Conservation (phyloP, 2,797 vertebrate genomes). For the Sparidentex hasta region DNA sequence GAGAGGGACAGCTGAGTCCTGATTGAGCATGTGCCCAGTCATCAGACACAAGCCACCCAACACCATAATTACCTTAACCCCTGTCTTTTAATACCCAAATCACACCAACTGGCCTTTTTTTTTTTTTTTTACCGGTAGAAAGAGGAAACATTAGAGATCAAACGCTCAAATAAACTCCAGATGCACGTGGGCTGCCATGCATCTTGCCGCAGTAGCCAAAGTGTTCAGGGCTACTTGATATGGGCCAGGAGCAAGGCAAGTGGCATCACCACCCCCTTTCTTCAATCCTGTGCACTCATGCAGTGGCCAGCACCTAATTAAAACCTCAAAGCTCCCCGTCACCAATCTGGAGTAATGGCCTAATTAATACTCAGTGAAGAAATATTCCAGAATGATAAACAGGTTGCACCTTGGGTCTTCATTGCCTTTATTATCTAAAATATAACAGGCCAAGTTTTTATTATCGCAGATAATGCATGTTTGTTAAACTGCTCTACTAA, state of each 20-base stretch:
- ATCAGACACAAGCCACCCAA: constrained; percentile 80
- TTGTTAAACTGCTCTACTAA: constrained; percentile 57
- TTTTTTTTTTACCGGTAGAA: constrained; percentile 59
- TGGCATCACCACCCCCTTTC: constrained; percentile 80
- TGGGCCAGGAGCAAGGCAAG: constrained; percentile 80
- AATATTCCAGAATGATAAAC: constrained; percentile 86
- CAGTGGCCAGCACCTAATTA: constrained; percentile 89
- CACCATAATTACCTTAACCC: constrained; percentile 86
- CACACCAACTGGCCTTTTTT: constrained; percentile 76
- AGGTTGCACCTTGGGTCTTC: constrained; percentile 82
- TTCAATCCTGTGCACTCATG: constrained; percentile 87
- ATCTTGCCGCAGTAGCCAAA: constrained; percentile 76
- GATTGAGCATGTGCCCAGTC: constrained; percentile 82
- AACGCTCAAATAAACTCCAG: constrained; percentile 80
- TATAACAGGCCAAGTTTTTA: constrained; percentile 69
- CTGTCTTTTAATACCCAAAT: constrained; percentile 80
- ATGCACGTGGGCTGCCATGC: constrained; percentile 78
- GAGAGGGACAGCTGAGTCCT: constrained; percentile 80
- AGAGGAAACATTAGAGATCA: constrained; percentile 76
- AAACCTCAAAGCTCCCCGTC: constrained; percentile 89
- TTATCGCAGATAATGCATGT: constrained; percentile 60
- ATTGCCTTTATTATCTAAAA: constrained; percentile 79
- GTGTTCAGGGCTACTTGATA: constrained; percentile 83
- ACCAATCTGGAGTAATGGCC: constrained; percentile 89
- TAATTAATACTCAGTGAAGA: constrained; percentile 88